Conservation (phyloP, 2,797 vertebrate species). For the Nyctalus aviator region DNA sequence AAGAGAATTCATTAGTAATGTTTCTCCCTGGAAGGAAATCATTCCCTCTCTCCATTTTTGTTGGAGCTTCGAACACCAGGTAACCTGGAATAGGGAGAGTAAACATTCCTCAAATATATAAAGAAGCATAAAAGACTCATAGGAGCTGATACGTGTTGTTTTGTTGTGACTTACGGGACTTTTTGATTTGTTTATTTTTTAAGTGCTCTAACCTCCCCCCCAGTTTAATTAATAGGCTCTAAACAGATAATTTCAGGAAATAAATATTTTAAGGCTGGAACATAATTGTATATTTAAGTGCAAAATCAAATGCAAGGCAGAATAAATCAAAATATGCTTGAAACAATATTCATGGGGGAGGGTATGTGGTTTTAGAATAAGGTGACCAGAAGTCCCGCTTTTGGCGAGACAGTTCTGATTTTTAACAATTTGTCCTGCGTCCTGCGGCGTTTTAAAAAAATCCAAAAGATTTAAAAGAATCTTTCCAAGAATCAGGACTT, state of each 20-base stretch:
- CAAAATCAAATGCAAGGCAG: conserved; percentile 52
- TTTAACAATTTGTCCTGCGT: too few relatives aligned
- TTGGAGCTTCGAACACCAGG: background rate
- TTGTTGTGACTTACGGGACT: background rate
- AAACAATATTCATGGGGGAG: background rate
- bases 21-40: conserved; percentile 18
- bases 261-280: conserved; percentile 1
- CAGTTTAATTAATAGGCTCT: conserved; percentile 23
- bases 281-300: conserved; percentile 33
- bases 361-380: background rate
- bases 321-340: conserved; percentile 20
- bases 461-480: too few relatives aligned
- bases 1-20: background rate
- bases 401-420: too few relatives aligned
- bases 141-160: background rate
- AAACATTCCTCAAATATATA: background rate
- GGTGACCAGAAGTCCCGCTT: too few relatives aligned
- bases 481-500: too few relatives aligned
- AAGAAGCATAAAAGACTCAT: background rate
- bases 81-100: background rate
- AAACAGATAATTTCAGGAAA: conserved; percentile 42
- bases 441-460: too few relatives aligned
- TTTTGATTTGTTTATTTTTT: background rate
- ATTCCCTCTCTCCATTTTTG: background rate
- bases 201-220: background rate